A percentile compares a stretch with the other conserved stretches of the same genome.
phyloP scores from a whole-genome alignment of 2,797 vertebrate species.

The Manis javanica region DNA sequence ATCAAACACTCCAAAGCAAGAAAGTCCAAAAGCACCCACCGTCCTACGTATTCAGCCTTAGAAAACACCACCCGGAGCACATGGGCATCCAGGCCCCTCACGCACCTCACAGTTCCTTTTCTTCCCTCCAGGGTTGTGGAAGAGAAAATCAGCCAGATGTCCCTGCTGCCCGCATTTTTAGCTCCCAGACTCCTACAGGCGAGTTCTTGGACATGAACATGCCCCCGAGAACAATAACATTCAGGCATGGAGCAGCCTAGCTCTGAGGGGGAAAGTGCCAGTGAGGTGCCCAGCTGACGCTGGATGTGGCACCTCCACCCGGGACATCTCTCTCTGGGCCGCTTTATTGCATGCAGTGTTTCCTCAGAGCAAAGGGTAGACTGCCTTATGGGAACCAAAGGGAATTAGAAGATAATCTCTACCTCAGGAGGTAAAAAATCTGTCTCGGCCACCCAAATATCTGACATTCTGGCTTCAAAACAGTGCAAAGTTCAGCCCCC shows the following conservation, averaged over 20 bases:
- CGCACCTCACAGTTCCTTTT: neutral
- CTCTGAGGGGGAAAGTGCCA: accelerated
- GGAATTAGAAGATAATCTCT: neutral
- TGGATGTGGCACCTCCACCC: accelerated
- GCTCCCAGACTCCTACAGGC: neutral
- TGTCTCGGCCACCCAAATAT: neutral
- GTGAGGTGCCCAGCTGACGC: neutral
- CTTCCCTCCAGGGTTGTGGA: neutral
- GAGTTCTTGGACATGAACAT: neutral
- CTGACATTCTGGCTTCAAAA: neutral
- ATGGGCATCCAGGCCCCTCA: neutral
- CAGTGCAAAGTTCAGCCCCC: neutral
- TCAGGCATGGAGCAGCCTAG: neutral
- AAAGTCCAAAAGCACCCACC: neutral
- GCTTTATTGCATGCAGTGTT: no score
- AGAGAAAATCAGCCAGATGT: neutral
- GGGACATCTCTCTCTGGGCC: neutral
- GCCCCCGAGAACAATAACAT: neutral
- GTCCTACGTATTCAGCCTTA: neutral
- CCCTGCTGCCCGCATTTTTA: neutral
- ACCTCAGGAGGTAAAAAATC: neutral
- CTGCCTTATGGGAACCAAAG: neutral
- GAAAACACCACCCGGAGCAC: neutral
- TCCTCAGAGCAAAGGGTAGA: no score
- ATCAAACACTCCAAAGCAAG: neutral